Conservation (phyloP, 2,888 invertebrate species). For the Mystacides longicornis region DNA sequence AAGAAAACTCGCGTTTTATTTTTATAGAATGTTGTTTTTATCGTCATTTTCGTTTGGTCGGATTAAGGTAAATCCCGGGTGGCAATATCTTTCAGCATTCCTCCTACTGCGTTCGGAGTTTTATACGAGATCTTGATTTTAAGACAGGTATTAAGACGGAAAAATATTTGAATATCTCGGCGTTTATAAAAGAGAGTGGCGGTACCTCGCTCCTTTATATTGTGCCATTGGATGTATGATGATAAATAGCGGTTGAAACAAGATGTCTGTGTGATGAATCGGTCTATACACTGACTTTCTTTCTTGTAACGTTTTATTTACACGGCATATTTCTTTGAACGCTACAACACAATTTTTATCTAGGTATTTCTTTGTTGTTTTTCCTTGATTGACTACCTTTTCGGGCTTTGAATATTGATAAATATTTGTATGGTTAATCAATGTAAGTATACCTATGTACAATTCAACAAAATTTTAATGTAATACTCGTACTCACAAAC, state of each 20-base stretch:
- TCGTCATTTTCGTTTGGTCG: slow-evolving; percentile 15
- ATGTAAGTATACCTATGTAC: too few species aligned
- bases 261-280: neutral
- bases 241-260: neutral
- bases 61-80: slow-evolving; percentile 14
- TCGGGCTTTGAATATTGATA: too few species aligned
- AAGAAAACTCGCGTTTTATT: slow-evolving; percentile 1
- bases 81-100: slow-evolving; percentile 16
- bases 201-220: neutral
- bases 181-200: neutral
- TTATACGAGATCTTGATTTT: slow-evolving; percentile 3
- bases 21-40: slow-evolving; percentile 14
- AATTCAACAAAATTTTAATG: too few species aligned
- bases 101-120: slow-evolving; percentile 6
- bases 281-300: too few species aligned
- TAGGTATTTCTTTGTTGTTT: too few species aligned
- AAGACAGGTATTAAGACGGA: neutral
- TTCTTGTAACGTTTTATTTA: too few species aligned
- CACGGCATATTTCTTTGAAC: too few species aligned
- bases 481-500: too few species aligned
- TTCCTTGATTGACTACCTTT: too few species aligned
- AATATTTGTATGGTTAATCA: too few species aligned
- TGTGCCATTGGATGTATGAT: neutral
- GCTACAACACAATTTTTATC: too few species aligned
- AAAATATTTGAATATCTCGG: slow-evolving; percentile 4